These are phyloP conservation scores for Panopea generosa DNA, from an alignment of 2,888 invertebrate species.

Conservation along the genomic window DNA sequence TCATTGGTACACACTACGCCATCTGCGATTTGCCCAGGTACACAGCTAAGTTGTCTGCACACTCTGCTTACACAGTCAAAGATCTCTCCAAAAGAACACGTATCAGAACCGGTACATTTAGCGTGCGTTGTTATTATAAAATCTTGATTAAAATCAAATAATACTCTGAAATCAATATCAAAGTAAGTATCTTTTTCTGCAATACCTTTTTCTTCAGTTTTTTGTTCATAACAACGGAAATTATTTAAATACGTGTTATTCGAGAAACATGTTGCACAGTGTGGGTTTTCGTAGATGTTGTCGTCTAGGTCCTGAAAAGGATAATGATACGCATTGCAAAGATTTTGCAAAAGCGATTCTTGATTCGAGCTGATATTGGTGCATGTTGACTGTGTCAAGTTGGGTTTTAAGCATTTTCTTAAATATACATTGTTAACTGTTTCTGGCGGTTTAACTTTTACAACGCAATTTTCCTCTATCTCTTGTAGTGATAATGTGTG, in stretches of 20 bases:
- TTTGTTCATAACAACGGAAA: not conserved
- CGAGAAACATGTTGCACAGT: conserved; percentile 15
- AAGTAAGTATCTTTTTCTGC: too few relatives aligned
- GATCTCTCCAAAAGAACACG: conserved; percentile 10
- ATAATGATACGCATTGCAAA: conserved; percentile 21
- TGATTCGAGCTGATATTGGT: too few relatives aligned
- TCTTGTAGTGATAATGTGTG: too few relatives aligned
- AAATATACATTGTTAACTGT: too few relatives aligned
- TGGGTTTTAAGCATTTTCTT: too few relatives aligned
- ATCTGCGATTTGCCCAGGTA: not conserved
- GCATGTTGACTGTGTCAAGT: too few relatives aligned
- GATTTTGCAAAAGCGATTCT: too few relatives aligned
- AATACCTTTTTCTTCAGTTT: too few relatives aligned
- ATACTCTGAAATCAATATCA: conserved; percentile 11
- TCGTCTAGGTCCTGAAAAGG: not conserved
- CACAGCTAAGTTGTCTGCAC: conserved; percentile 20
- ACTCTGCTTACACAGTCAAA: conserved; percentile 29
- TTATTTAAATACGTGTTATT: not conserved
- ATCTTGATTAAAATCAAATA: conserved; percentile 22
- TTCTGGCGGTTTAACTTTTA: too few relatives aligned
- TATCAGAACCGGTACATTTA: not conserved
- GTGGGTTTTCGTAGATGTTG: conserved; percentile 8
- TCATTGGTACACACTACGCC: conserved; percentile 12
- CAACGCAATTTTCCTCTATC: too few relatives aligned
- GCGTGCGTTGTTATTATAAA: not conserved